These are phyloP conservation scores for Balanococcus diminutus DNA, from an alignment of 2,888 invertebrate species.

Conservation along the genomic window DNA sequence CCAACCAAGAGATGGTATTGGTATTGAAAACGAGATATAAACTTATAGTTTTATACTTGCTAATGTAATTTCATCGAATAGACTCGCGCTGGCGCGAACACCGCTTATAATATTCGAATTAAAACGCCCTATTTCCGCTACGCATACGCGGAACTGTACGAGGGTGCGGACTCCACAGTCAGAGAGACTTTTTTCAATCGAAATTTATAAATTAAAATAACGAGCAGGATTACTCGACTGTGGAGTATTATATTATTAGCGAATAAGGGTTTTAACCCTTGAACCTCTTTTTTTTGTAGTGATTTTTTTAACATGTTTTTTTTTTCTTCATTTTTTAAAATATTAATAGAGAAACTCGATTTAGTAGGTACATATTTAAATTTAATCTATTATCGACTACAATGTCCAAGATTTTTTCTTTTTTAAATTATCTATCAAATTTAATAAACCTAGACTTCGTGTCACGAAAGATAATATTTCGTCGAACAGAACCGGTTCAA, in stretches of 20 bases:
- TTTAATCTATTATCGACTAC: not conserved
- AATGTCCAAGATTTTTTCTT: not conserved
- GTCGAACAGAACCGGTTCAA: not conserved
- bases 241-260: constrained; percentile 4
- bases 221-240: constrained; percentile 31
- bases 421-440: not conserved
- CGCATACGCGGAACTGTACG: not conserved
- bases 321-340: not conserved
- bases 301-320: constrained; percentile 27
- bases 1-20: constrained; percentile 15
- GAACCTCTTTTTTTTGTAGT: not conserved
- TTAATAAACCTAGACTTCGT: not conserved
- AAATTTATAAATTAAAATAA: constrained; percentile 43
- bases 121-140: constrained; percentile 36
- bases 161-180: constrained; percentile 34
- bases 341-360: constrained; percentile 3
- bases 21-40: not conserved
- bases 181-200: constrained; percentile 37
- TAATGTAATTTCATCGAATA: constrained; percentile 41
- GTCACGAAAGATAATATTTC: not conserved
- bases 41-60: constrained; percentile 36
- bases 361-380: not conserved
- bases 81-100: not conserved
- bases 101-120: not conserved
- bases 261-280: constrained; percentile 34